Evolutionary conservation across 2,113 vertebrate genomes (phyloP).

Genomic region (Forbesichthys agassizii): DNA sequence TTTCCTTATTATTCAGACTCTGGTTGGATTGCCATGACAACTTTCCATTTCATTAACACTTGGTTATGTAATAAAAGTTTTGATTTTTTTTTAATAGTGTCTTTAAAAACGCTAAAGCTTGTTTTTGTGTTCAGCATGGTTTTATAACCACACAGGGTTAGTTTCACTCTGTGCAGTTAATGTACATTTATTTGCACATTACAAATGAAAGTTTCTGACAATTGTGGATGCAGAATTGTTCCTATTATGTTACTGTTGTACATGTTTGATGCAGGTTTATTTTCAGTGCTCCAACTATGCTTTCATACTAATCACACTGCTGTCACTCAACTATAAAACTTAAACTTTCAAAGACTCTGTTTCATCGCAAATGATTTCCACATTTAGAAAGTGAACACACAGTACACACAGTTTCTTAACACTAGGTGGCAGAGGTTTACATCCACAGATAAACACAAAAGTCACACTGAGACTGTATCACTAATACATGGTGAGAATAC

Average conservation of each 20-base stretch:
- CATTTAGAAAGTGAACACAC: not conserved
- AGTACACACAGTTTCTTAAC: not conserved
- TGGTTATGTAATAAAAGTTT: slow-evolving; percentile 53
- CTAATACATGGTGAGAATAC: no score
- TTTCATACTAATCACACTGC: slow-evolving; percentile 4
- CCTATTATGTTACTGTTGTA: not conserved
- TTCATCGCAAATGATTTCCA: slow-evolving; percentile 30
- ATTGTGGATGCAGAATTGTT: not conserved
- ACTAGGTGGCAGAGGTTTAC: slow-evolving; percentile 31
- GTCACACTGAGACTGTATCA: no score
- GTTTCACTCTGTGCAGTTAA: not conserved
- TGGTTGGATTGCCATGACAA: not conserved
- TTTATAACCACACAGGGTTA: not conserved
- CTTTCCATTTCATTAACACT: not conserved
- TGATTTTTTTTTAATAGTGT: slow-evolving; percentile 21
- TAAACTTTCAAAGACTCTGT: slow-evolving; percentile 15
- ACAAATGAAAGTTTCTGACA: slow-evolving; percentile 9
- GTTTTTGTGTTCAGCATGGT: not conserved
- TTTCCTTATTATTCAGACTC: slow-evolving; percentile 13
- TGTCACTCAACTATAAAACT: slow-evolving; percentile 1
- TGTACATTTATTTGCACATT: slow-evolving; percentile 44
- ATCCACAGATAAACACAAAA: no score
- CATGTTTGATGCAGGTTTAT: not conserved
- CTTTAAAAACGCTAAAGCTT: no score
- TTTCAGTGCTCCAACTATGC: not conserved